These are phyloP conservation scores for Melinopterus prodromus DNA, from an alignment of 2,888 invertebrate species.

Conservation along the genomic window DNA sequence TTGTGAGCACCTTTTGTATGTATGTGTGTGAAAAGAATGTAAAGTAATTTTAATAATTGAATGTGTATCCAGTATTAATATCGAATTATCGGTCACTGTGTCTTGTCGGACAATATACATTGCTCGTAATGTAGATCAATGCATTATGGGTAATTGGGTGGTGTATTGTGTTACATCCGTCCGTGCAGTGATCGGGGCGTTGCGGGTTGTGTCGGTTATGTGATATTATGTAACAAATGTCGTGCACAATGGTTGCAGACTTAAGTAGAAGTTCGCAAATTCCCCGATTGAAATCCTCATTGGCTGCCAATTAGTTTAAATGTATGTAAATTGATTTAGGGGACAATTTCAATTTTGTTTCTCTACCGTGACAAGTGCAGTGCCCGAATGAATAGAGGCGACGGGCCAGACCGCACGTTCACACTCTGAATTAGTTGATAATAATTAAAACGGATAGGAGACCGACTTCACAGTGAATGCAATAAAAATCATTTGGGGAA, in stretches of 20 bases:
- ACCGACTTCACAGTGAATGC: conserved; percentile 26
- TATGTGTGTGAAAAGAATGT: neutral
- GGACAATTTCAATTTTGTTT: conserved; percentile 51
- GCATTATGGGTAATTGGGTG: neutral
- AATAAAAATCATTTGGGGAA: conserved; percentile 24
- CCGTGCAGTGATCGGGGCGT: neutral
- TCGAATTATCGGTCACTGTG: neutral
- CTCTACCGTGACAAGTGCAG: conserved; percentile 43
- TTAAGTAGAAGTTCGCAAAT: conserved; percentile 42
- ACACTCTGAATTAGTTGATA: conserved; percentile 33
- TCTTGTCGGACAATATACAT: neutral
- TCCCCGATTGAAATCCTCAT: conserved; percentile 48
- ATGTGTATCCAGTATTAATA: neutral
- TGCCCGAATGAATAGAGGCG: conserved; percentile 33
- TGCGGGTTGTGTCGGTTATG: neutral
- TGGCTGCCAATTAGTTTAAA: conserved; percentile 50
- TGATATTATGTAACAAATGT: neutral
- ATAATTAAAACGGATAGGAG: conserved; percentile 35
- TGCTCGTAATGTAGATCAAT: neutral
- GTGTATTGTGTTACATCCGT: neutral
- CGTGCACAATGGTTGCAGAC: conserved; percentile 12
- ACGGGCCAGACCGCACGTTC: conserved; percentile 25
- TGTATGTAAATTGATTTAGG: conserved; percentile 52
- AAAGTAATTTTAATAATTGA: neutral
- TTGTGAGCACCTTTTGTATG: too few species aligned